Percentiles rank a stretch among this genome's conserved stretches.
These are phyloP conservation scores for Salvelinus fontinalis DNA, from an alignment of 2,113 vertebrate genomes.

Conservation along the genomic window DNA sequence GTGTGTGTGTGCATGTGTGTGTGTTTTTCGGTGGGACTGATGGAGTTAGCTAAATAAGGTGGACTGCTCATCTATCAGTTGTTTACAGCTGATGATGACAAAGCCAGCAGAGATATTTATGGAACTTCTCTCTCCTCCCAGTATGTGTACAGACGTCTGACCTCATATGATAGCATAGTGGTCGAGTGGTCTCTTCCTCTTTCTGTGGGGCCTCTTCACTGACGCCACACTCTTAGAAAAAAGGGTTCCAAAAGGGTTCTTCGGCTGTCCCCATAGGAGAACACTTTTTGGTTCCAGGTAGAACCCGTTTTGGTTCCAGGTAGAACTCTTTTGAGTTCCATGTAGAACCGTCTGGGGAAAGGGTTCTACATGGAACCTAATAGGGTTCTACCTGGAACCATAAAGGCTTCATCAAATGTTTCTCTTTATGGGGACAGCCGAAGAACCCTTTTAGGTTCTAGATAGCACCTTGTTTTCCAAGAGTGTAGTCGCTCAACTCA, in stretches of 20 bases:
- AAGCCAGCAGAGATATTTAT: constrained; percentile 33
- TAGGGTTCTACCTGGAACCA: too few relatives aligned
- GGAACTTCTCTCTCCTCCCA: constrained; percentile 21
- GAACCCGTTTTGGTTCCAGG: too few relatives aligned
- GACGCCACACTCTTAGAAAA: neutral
- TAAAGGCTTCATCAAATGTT: too few relatives aligned
- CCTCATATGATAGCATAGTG: constrained; percentile 4
- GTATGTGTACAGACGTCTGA: neutral
- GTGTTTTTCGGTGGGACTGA: neutral
- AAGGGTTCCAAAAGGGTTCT: too few relatives aligned
- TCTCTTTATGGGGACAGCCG: too few relatives aligned
- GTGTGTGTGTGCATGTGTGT: neutral
- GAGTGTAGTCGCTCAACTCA: neutral
- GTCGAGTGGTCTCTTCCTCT: constrained; percentile 2
- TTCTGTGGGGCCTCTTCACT: neutral
- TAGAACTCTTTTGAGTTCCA: too few relatives aligned
- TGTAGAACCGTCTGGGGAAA: too few relatives aligned
- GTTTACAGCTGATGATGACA: constrained; percentile 46
- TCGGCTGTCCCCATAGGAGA: too few relatives aligned
- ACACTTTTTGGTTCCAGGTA: too few relatives aligned
- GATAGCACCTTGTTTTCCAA: too few relatives aligned
- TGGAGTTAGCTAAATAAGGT: constrained; percentile 11
- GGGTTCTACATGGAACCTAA: too few relatives aligned
- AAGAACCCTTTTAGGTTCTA: too few relatives aligned
- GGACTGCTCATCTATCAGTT: constrained; percentile 40